Base-by-base conservation (phyloP, 2,888 invertebrate genomes). In the Metalampra italica region DNA sequence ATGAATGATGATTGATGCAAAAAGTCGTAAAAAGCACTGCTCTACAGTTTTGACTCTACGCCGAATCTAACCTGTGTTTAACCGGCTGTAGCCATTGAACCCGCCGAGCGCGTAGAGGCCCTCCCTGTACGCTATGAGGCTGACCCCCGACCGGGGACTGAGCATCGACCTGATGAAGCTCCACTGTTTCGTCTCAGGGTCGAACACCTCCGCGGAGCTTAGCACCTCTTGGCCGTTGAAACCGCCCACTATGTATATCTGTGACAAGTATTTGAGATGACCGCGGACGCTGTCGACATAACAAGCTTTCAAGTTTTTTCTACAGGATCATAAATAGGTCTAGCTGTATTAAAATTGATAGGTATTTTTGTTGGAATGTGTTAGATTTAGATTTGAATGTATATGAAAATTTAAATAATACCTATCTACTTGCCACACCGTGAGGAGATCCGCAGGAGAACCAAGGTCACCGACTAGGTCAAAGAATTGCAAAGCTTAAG, bases 211-310 rank as follows among this genome's bases (percentile, higher is more conserved):
- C 0, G 92, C 94, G 0, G 94, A 93, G 60, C 91, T 91, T 62
- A 96, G 90, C 12, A 96, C 94, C 62, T 94, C 93, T 57, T 92
- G 91, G 0, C 96, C 96, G 67, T 95, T 94, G 78, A 95, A 96
- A 14, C 96, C 96, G 9, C 96, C 95, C 13, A 92, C 94, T 45
- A 95, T 92, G 76, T 94, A 95, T 59, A 95, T 92, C 90, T 92
- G 63, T 15, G 34, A 32, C 9, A 7, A n/a, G n/a, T 36, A 2
- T 5, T 32, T 32, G 3, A 8, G 32, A 5, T 8, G 11, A 9
- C 32, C 7, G 32, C 8, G 30, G 5, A 30, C 8, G 30, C 5
- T 30, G 32, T 32, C 7, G 9, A 9, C 32, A 32, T 32, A 8
- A 30, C 30, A 7, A 30, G n/a, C n/a, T n/a, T n/a, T n/a, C n/a